Percentiles rank a stretch among this genome's conserved stretches.
Evolutionary conservation across 2,888 invertebrate species (phyloP).

Genomic region (Slavum lentiscoides): DNA sequence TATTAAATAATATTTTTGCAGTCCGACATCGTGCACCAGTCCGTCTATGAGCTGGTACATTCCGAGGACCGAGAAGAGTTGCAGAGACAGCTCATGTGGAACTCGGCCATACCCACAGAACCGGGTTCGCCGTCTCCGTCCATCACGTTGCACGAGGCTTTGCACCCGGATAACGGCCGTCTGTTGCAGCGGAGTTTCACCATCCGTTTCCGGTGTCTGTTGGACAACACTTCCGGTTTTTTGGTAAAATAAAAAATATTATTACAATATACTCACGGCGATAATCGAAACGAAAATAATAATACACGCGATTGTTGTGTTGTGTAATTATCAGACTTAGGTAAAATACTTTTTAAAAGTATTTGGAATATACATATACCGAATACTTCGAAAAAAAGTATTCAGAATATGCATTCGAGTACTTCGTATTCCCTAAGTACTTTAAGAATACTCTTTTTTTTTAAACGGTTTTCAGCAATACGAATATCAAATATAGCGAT

Average conservation of each 20-base stretch:
- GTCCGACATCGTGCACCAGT: conserved; percentile 99
- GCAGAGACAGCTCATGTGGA: conserved; percentile 92
- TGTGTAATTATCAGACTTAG: conserved; percentile 6
- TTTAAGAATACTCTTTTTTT: too few species aligned
- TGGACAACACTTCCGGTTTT: conserved; percentile 99
- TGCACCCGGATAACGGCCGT: conserved; percentile 85
- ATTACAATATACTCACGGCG: not conserved
- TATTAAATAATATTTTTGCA: conserved; percentile 63
- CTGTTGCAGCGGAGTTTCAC: conserved; percentile 95
- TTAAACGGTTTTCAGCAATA: too few species aligned
- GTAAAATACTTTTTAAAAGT: too few species aligned
- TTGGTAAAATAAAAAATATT: conserved; percentile 72
- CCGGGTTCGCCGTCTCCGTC: conserved; percentile 64
- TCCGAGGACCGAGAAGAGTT: conserved; percentile 98
- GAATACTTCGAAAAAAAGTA: too few species aligned
- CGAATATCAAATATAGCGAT: too few species aligned
- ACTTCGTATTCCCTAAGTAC: too few species aligned
- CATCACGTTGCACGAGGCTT: conserved; percentile 82
- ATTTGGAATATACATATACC: too few species aligned
- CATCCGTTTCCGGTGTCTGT: conserved; percentile 95
- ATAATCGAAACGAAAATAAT: conserved; percentile 18
- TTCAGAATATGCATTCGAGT: too few species aligned
- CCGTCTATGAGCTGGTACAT: conserved; percentile 97
- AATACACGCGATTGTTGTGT: conserved; percentile 10
- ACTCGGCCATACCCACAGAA: conserved; percentile 84